Evolutionary conservation across 2,113 vertebrate species (phyloP), one percentile per base, ranked within the genome.

Genomic region (Gallinago jamesoni): DNA sequence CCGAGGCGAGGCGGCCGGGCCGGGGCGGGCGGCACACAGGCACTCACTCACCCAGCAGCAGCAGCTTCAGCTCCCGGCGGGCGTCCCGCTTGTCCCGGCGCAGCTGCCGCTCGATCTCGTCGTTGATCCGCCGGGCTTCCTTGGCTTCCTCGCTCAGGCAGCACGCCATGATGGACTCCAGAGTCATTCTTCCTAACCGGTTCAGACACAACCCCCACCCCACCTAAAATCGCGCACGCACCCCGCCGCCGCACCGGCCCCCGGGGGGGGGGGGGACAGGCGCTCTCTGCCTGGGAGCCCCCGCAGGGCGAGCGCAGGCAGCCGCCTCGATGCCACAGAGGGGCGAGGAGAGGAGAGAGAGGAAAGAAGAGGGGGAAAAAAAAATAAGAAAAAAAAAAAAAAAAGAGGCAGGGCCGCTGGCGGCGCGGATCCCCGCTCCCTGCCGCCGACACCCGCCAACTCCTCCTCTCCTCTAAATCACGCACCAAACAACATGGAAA

Each of bases 121-220:
- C 98, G 98, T 98, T 98, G 98, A 98, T 98, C 97, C 98, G 87
- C 95, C 98, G 95, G 66, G 98, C 98, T 96, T 98, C 98, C 95
- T 98, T 98, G 95, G 98, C 98, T 97, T 98, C 98, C 93, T 98
- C 98, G 87, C 98, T 98, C 96, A 98, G 98, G 98, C 98, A 98
- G 97, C 98, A 98, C 98, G 98, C 98, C 98, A 98, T 98, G 97
- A 98, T 98, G 98, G 98, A 98, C 98, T 98, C 98, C 98, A 98
- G 96, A 98, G 98, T 98, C 98, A 98, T 98, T 97, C 97, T 97
- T 98, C 96, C 96, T 43, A 83, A 92, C 92, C 91, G 97, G 74
- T 89, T 96, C 94, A 87, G 93, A 94, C 90, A 87, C 95, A 95
- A 93, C 97, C 93, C 96, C 96, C 95, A 79, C 89, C 94, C 95